Evolutionary conservation across 2,888 invertebrate genomes (phyloP).

Genomic region (Hanleya hanleyi): DNA sequence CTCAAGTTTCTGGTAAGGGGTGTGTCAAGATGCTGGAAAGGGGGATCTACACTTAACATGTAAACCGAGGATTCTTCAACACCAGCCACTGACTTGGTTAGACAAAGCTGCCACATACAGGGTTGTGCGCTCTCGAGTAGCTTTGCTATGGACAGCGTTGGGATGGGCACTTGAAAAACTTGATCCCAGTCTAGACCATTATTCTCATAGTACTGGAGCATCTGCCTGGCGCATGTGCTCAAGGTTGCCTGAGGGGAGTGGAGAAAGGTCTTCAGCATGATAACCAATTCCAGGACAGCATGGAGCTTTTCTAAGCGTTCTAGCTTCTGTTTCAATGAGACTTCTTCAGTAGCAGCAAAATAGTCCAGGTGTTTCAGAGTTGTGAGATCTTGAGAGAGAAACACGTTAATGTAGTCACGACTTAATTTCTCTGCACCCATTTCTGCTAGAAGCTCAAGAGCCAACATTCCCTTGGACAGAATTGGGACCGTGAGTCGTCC

Average conservation of each 20-base stretch:
- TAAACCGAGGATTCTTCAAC: constrained; percentile 36
- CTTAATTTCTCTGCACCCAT: constrained; percentile 63
- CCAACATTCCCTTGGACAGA: constrained; percentile 47
- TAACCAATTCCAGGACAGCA: constrained; percentile 55
- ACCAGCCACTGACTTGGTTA: constrained; percentile 31
- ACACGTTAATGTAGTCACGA: constrained; percentile 54
- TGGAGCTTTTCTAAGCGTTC: constrained; percentile 52
- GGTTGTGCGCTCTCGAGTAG: constrained; percentile 42
- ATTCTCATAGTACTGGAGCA: constrained; percentile 51
- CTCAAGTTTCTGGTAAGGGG: not conserved
- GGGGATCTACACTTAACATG: constrained; percentile 41
- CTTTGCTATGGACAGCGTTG: constrained; percentile 38
- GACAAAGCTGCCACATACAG: constrained; percentile 44
- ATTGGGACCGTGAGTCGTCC: constrained; percentile 44
- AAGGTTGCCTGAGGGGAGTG: constrained; percentile 48
- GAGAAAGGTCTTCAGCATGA: constrained; percentile 53
- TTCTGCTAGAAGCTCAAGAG: constrained; percentile 59
- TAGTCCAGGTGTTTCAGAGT: constrained; percentile 44
- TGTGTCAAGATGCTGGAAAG: constrained; percentile 36
- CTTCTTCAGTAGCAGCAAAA: constrained; percentile 35
- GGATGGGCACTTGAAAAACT: constrained; percentile 48
- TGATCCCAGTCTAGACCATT: constrained; percentile 34
- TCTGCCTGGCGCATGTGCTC: constrained; percentile 43
- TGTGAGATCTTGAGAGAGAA: constrained; percentile 55
- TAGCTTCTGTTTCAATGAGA: constrained; percentile 41